phyloP scores from a whole-genome alignment of 2,888 invertebrate genomes.

The Boloria euphrosyne region DNA sequence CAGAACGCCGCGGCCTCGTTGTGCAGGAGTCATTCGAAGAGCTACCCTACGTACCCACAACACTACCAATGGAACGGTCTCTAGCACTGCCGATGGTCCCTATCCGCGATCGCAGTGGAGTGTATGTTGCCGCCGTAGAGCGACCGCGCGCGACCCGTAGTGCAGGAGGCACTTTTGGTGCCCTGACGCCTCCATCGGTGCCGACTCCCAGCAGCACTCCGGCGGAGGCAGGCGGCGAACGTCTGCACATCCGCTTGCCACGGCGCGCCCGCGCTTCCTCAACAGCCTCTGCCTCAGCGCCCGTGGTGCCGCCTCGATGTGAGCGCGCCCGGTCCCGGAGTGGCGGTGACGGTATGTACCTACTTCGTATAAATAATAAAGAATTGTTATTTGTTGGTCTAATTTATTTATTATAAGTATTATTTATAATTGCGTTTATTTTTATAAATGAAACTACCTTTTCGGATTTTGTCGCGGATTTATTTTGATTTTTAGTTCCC shows the following conservation, averaged over 20 bases:
- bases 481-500: too few relatives aligned
- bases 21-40: conserved; percentile 93
- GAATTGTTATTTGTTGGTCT: not conserved
- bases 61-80: conserved; percentile 91
- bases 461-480: too few relatives aligned
- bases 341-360: conserved; percentile 57
- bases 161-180: conserved; percentile 83
- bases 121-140: conserved; percentile 66
- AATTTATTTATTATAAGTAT: too few relatives aligned
- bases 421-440: too few relatives aligned
- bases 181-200: conserved; percentile 51
- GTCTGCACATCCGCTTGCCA: conserved; percentile 63
- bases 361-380: not conserved
- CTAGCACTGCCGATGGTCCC: conserved; percentile 91
- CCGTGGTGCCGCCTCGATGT: conserved; percentile 48
- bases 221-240: conserved; percentile 62
- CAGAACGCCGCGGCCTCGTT: conserved; percentile 87
- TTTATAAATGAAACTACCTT: too few relatives aligned
- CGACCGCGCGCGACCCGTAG: conserved; percentile 86
- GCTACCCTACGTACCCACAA: conserved; percentile 94
- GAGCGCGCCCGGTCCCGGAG: conserved; percentile 55
- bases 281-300: conserved; percentile 45
- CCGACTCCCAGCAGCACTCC: conserved; percentile 42
- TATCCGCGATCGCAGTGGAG: conserved; percentile 77
- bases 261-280: conserved; percentile 66